These are phyloP conservation scores for Sminthurides aquaticus DNA, from an alignment of 2,888 invertebrate genomes.

Conservation along the genomic window DNA sequence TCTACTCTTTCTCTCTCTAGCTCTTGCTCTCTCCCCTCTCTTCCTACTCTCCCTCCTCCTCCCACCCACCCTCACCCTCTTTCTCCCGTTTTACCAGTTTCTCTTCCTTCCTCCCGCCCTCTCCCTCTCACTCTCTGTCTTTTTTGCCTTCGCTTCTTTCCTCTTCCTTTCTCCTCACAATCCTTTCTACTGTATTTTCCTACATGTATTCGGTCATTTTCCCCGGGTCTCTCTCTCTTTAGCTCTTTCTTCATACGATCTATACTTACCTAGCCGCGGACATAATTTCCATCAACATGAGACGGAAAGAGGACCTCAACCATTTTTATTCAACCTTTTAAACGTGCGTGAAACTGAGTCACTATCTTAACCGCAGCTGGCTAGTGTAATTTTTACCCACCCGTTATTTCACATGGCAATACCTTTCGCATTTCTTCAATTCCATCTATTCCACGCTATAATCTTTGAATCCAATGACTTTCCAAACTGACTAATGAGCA, in stretches of 20 bases:
- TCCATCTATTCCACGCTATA: not conserved
- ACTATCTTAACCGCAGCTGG: not conserved
- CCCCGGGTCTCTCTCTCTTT: not conserved
- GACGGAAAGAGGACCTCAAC: not conserved
- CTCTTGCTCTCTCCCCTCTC: conserved; percentile 17
- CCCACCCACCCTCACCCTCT: conserved; percentile 21
- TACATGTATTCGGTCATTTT: not conserved
- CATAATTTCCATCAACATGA: not conserved
- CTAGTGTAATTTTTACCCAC: not conserved
- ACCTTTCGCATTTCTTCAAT: not conserved
- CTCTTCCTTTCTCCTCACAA: not conserved
- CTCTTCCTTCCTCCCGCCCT: not conserved
- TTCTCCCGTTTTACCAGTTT: conserved; percentile 27
- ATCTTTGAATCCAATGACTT: not conserved
- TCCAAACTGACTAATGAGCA: not conserved
- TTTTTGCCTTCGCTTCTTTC: conserved; percentile 4
- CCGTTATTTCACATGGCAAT: not conserved
- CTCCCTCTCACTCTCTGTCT: conserved; percentile 14
- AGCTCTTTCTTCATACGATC: too few relatives aligned
- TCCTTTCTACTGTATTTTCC: conserved; percentile 1
- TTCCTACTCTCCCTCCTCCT: not conserved
- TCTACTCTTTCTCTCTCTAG: conserved; percentile 26
- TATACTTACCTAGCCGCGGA: not conserved
- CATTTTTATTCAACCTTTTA: not conserved
- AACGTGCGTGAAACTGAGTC: too few relatives aligned